These are phyloP conservation scores for Psilopogon haemacephalus DNA, from an alignment of 2,113 vertebrate genomes.

Conservation along the genomic window DNA sequence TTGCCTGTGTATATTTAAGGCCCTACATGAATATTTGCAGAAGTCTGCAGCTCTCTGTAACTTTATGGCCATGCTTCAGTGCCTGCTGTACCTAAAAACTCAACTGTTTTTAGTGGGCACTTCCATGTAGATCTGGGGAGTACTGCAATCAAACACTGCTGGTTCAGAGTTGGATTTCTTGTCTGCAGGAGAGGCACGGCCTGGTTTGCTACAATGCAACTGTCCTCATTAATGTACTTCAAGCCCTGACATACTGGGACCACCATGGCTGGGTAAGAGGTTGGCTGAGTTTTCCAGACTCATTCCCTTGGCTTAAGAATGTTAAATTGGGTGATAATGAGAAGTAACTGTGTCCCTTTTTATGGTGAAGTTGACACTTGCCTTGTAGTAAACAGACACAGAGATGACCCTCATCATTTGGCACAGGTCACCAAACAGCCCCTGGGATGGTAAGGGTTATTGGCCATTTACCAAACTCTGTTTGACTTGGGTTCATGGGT, in stretches of 20 bases:
- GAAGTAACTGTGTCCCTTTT: slow-evolving; percentile 13
- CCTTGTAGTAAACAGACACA: slow-evolving; percentile 51
- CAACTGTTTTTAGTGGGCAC: not conserved
- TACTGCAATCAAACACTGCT: not conserved
- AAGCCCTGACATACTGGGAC: not conserved
- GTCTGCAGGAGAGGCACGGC: not conserved
- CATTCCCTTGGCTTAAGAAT: slow-evolving; percentile 31
- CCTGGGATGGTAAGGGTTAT: slow-evolving; percentile 35
- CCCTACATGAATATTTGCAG: not conserved
- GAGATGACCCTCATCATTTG: slow-evolving; percentile 56
- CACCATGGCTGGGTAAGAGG: not conserved
- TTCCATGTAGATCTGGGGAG: not conserved
- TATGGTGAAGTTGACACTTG: slow-evolving; percentile 49
- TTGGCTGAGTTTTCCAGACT: not conserved
- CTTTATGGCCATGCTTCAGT: not conserved
- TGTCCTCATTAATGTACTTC: slow-evolving; percentile 22
- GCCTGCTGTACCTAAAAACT: not conserved
- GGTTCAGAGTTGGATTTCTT: not conserved
- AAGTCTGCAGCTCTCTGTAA: not conserved
- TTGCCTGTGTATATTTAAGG: not conserved
- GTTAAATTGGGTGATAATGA: slow-evolving; percentile 54
- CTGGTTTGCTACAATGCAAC: not conserved
- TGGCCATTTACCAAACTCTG: slow-evolving; percentile 56
- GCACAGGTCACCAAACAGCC: slow-evolving; percentile 51
- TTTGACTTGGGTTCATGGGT: slow-evolving; percentile 62